Conservation (phyloP, 1,140 invertebrate genomes). For the Acyrthosiphon pisum region DNA sequence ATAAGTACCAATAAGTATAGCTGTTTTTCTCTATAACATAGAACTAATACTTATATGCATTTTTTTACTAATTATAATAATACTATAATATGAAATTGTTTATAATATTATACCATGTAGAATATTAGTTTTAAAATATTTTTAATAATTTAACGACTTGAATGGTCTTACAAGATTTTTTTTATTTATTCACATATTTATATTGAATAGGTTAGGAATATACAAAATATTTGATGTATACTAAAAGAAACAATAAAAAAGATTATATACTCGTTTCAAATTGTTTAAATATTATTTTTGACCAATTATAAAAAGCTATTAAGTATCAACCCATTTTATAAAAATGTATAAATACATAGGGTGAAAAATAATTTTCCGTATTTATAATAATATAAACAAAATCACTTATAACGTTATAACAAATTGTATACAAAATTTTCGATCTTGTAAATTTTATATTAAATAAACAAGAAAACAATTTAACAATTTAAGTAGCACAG, state of each 20-base stretch:
- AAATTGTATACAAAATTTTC: background rate
- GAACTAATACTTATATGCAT: too few species aligned
- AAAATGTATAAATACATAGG: background rate
- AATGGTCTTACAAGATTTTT: background rate
- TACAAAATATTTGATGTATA: background rate
- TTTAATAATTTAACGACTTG: background rate
- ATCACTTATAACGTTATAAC: background rate
- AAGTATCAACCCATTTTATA: too few species aligned
- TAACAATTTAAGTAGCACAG: background rate
- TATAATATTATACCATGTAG: background rate
- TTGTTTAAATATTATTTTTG: background rate
- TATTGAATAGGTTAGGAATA: background rate
- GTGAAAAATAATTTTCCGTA: background rate
- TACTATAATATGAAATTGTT: background rate
- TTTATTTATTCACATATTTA: background rate
- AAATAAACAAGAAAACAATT: background rate
- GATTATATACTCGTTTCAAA: background rate
- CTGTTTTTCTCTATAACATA: too few species aligned
- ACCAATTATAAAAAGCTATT: background rate
- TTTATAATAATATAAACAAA: constrained; percentile 14
- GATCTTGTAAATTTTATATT: background rate
- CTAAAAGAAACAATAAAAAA: background rate
- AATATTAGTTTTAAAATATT: background rate
- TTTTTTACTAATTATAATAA: too few species aligned
- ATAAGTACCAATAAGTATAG: too few species aligned